Percentiles rank a stretch among this genome's conserved stretches.
Evolutionary conservation across 2,888 invertebrate genomes (phyloP).

Genomic region (Diogma glabrata): DNA sequence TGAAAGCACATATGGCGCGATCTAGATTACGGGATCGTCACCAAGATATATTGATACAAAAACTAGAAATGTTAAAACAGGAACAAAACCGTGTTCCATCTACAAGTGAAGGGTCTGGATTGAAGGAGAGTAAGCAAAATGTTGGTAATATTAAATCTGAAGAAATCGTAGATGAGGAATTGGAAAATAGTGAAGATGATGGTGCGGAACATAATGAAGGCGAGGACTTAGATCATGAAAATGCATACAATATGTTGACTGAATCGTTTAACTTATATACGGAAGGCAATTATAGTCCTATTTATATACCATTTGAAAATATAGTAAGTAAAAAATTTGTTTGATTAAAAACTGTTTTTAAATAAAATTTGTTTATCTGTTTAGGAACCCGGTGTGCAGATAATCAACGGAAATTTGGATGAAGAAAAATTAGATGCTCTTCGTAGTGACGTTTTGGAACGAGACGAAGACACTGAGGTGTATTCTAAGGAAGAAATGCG

Average conservation of each 20-base stretch:
- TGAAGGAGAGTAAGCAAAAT: conserved; percentile 32
- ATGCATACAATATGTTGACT: conserved; percentile 17
- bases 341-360: not conserved
- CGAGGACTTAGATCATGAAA: conserved; percentile 12
- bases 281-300: conserved; percentile 77
- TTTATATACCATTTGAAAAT: conserved; percentile 46
- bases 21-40: conserved; percentile 86
- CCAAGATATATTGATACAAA: conserved; percentile 76
- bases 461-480: conserved; percentile 5
- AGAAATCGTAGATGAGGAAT: conserved; percentile 20
- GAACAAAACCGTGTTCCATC: conserved; percentile 46
- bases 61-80: conserved; percentile 79
- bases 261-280: conserved; percentile 58
- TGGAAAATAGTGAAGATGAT: conserved; percentile 6
- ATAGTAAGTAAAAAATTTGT: conserved; percentile 39
- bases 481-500: conserved; percentile 44
- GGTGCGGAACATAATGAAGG: conserved; percentile 12
- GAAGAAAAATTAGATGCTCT: conserved; percentile 59
- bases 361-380: not conserved
- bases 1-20: conserved; percentile 91
- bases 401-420: conserved; percentile 68
- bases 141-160: conserved; percentile 22
- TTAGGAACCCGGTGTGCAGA: conserved; percentile 51
- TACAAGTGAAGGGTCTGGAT: conserved; percentile 28
- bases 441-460: conserved; percentile 30